These are phyloP conservation scores for Leptopilina drosophilae DNA, from an alignment of 2,888 invertebrate genomes.

Conservation along the genomic window DNA sequence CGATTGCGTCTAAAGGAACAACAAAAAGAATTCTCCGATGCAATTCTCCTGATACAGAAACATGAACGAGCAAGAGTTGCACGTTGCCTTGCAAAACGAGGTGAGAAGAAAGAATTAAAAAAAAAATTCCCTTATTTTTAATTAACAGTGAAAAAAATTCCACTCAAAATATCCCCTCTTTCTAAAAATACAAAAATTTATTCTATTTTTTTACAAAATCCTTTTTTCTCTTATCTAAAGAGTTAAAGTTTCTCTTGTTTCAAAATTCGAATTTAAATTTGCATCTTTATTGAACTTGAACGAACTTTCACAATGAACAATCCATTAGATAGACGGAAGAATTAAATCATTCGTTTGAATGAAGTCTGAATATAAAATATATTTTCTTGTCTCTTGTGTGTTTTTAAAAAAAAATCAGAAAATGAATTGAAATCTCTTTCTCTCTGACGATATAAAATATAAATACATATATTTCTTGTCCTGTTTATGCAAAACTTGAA, in stretches of 20 bases:
- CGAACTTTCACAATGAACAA: conserved; percentile 23
- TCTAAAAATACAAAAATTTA: neutral
- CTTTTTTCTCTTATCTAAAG: neutral
- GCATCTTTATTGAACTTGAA: conserved; percentile 37
- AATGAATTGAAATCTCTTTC: too few relatives aligned
- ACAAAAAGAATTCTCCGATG: conserved; percentile 47
- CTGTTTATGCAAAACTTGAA: conserved; percentile 8
- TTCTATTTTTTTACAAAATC: too few relatives aligned
- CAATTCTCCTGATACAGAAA: conserved; percentile 64
- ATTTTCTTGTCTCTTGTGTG: too few relatives aligned
- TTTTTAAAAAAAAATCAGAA: too few relatives aligned
- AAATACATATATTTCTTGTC: neutral
- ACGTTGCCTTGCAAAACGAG: conserved; percentile 55
- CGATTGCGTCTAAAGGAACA: conserved; percentile 50
- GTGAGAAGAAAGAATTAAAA: conserved; percentile 48
- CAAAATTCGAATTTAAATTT: conserved; percentile 23
- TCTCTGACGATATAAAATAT: too few relatives aligned
- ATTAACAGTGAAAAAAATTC: too few relatives aligned
- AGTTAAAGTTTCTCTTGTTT: neutral
- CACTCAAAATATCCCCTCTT: too few relatives aligned
- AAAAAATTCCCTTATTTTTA: too few relatives aligned
- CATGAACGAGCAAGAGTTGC: conserved; percentile 67
- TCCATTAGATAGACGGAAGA: conserved; percentile 25
- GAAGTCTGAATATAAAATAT: conserved; percentile 26
- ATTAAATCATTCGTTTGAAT: conserved; percentile 16